Base-by-base conservation (phyloP, 2,113 vertebrate genomes). In the Entelurus aequoreus region DNA sequence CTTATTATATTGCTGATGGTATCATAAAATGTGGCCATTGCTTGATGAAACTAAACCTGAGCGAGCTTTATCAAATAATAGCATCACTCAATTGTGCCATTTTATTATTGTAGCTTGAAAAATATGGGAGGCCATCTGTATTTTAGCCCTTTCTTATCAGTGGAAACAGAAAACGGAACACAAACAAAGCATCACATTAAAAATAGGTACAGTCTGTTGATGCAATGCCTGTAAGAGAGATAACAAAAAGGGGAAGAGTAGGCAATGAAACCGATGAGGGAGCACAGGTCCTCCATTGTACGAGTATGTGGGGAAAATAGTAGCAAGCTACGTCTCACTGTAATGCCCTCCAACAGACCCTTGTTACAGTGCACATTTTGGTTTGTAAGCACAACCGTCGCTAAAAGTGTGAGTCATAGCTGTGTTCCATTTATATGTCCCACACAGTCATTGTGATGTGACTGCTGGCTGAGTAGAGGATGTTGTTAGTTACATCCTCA, bases 331-430 rank as follows among this genome's bases (percentile, higher is more conserved):
- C 14, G 21, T 60, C 35, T 60, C 28, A 48, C 46, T 9, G 14
- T 21, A 36, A 35, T 60, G 57, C 47, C 28, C 51, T 69, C 57
- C 48, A 68, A 19, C 6, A 37, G 16, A 6, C 48, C 37, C 10
- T 16, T 28, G 10, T 47, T 47, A 16, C 14, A 38, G 52, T 35
- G 35, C 16, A 53, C 55, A 7, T 52, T 60, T 58, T 40, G 40
- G 36, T 28, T n/a, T 57, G 48, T 68, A 44, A 59, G 61, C 74
- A 59, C 46, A 63, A 56, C 40, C 52, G 55, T 49, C 40, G 61
- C 59, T 19, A 28, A 63, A 16, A 60, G 11, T 16, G 63, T 73
- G 49, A 36, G 66, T 52, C 60, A 66, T 15, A 38, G 35, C 49
- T 60, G 47, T 54, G 54, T 51, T 54, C 38, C 40, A 44, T 63